Percentiles rank a stretch among this genome's conserved stretches.
Evolutionary conservation across 2,888 invertebrate genomes (phyloP).

Genomic region (Oscheius sp.): DNA sequence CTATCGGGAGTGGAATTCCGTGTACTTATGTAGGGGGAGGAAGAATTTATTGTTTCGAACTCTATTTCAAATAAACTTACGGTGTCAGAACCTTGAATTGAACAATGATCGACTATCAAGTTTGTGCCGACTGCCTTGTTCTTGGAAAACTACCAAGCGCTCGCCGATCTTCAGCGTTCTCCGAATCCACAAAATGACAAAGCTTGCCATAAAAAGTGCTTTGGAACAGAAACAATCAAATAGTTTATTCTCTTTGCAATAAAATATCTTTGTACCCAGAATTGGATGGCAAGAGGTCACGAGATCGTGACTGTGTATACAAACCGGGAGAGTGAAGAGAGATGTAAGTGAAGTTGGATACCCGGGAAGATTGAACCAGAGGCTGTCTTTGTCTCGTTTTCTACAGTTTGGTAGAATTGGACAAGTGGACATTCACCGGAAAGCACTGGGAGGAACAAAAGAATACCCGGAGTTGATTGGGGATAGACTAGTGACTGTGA

Average conservation of each 20-base stretch:
- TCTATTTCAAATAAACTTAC: too few relatives aligned
- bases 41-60: too few relatives aligned
- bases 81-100: too few relatives aligned
- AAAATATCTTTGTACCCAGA: conserved; percentile 23
- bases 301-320: conserved; percentile 16
- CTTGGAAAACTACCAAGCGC: too few relatives aligned
- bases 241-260: neutral
- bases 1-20: too few relatives aligned
- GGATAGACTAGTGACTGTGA: conserved; percentile 1
- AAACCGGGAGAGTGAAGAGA: conserved; percentile 13
- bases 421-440: conserved; percentile 11
- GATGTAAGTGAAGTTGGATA: conserved; percentile 20
- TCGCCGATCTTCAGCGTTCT: too few relatives aligned
- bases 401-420: neutral
- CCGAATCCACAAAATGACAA: too few relatives aligned
- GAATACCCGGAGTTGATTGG: conserved; percentile 4
- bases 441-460: conserved; percentile 20
- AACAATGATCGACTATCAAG: too few relatives aligned
- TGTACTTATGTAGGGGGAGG: too few relatives aligned
- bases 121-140: too few relatives aligned
- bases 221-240: too few relatives aligned
- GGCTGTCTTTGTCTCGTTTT: neutral
- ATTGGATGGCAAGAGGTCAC: conserved; percentile 29
- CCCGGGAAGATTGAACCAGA: conserved; percentile 9
- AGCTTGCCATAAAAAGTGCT: too few relatives aligned